Base-by-base conservation (phyloP, 2,888 invertebrate genomes). In the Clostera curtula region DNA sequence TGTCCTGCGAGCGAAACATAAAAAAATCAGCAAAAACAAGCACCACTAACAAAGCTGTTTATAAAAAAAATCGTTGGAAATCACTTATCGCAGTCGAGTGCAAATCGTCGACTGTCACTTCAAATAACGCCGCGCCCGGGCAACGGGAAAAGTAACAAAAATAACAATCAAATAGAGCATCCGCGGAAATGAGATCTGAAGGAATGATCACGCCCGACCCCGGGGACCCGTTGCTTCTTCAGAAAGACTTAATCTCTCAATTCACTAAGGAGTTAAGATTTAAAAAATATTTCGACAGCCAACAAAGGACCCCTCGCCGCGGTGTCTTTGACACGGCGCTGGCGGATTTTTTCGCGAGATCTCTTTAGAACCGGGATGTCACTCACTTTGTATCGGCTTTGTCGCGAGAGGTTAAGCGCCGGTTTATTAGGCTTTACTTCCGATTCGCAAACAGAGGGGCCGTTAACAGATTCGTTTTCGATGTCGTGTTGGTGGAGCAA, bases 191-290 rank as follows among this genome's bases (percentile, higher is more conserved):
- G 80, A 82, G 83, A 80, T 82, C 79, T 68, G 73, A 76, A 75
- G 73, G 73, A 80, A 76, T 75, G 77, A 82, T 84, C 79, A 67
- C 75, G 65, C 66, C 56, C 76, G 73, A 71, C 84, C 85, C 82
- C 75, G 67, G 85, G 83, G 85, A 85, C 76, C 83, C 73, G 83
- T 85, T 84, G 85, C 84, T 86, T 86, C 85, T 86, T 86, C 85
- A 86, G 87, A 86, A 72, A 77, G 73, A 83, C 83, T 80, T 84
- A 83, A 85, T 84, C 84, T 83, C 82, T 74, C 80, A 84, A 85
- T 82, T 82, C 83, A 77, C 82, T 76, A 85, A 85, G 84, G 84
- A 84, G 84, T 84, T 83, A 76, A 83, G 82, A 77, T 76, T 79
- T 73, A 82, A 83, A 79, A 83, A 83, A 83, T 82, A 80, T 77